Percentiles rank a stretch among this genome's conserved stretches.
Evolutionary conservation across 1,140 invertebrate genomes (phyloP).

Genomic region (Triops cancriformis): DNA sequence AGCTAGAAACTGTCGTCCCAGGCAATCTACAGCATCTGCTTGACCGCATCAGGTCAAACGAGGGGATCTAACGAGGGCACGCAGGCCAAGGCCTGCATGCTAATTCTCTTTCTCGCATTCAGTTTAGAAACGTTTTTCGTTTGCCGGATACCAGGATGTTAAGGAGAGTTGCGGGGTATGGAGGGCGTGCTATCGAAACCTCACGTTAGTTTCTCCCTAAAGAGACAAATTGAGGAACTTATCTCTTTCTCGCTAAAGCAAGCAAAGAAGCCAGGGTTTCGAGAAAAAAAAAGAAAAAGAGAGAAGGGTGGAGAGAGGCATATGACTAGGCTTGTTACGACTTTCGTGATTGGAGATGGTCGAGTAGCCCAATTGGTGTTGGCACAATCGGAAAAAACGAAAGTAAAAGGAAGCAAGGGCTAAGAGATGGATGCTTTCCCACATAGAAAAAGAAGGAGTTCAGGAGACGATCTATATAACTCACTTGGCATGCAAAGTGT

Average conservation of each 20-base stretch:
- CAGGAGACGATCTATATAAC: background rate
- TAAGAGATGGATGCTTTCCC: background rate
- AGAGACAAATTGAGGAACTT: background rate
- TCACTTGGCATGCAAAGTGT: conserved; percentile 10
- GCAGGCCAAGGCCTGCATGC: background rate
- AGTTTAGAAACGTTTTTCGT: background rate
- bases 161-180: background rate
- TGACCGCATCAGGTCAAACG: conserved; percentile 11
- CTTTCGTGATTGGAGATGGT: conserved; percentile 8
- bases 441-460: background rate
- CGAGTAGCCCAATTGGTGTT: background rate
- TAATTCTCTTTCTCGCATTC: background rate
- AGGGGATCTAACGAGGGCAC: conserved; percentile 1
- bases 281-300: too few relatives aligned
- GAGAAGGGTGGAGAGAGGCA: background rate
- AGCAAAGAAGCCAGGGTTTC: background rate
- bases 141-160: background rate
- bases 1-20: conserved; percentile 12
- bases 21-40: conserved; percentile 9
- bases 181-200: background rate
- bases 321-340: conserved; percentile 1
- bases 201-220: background rate
- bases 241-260: background rate
- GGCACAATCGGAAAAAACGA: background rate
- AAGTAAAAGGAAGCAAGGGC: too few relatives aligned